Evolutionary conservation across 2,888 invertebrate genomes (phyloP).

Genomic region (Xylota sylvarum): DNA sequence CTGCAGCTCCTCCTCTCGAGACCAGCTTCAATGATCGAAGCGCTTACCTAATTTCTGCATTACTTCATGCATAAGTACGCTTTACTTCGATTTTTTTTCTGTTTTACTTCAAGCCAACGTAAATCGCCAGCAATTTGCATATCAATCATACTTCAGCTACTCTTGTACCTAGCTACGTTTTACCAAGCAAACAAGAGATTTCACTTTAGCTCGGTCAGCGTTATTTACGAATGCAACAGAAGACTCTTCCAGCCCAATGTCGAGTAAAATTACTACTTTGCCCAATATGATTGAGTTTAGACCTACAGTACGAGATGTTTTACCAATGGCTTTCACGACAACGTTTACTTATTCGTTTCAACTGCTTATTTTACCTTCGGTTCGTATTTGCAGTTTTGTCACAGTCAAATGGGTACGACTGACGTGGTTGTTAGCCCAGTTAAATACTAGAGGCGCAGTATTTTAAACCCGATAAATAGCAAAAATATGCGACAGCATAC

Average conservation of each 20-base stretch:
- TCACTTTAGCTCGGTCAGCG: slow-evolving; percentile 27
- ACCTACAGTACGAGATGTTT: slow-evolving; percentile 6
- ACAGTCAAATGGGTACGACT: slow-evolving; percentile 20
- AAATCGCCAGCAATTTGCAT: slow-evolving; percentile 24
- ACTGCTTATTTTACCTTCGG: not conserved
- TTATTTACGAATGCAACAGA: slow-evolving; percentile 17
- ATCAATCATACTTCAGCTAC: slow-evolving; percentile 26
- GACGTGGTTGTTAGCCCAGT: not conserved
- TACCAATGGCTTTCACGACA: slow-evolving; percentile 26
- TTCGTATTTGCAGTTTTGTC: slow-evolving; percentile 6
- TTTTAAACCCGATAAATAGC: slow-evolving; percentile 1
- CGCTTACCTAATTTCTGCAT: slow-evolving; percentile 47
- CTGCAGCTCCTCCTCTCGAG: not conserved
- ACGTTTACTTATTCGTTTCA: slow-evolving; percentile 3
- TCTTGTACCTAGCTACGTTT: not conserved
- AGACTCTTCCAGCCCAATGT: not conserved
- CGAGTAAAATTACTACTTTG: slow-evolving; percentile 7
- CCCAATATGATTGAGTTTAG: slow-evolving; percentile 9
- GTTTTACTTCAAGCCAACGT: not conserved
- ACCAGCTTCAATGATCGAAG: slow-evolving; percentile 1
- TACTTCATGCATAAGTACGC: slow-evolving; percentile 36
- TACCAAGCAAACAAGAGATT: slow-evolving; percentile 41
- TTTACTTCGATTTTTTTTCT: not conserved
- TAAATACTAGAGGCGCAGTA: not conserved
- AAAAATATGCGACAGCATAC: slow-evolving; percentile 17